phyloP scores from a whole-genome alignment of 2,113 vertebrate genomes.

The Raja brachyura region DNA sequence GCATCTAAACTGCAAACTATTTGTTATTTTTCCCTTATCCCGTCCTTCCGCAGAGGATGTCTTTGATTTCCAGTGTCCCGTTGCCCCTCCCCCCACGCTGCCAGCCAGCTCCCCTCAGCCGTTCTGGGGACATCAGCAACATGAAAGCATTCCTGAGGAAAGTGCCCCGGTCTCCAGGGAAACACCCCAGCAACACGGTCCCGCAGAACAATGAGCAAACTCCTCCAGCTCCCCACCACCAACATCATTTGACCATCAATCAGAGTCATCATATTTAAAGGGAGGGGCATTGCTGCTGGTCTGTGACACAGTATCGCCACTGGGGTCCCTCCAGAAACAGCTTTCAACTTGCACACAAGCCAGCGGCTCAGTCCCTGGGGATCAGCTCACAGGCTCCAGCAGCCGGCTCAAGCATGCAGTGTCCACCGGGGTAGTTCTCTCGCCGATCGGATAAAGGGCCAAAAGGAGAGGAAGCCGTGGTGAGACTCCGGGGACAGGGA shows the following conservation, averaged over 20 bases:
- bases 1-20: conserved; percentile 15
- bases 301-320: background rate
- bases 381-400: background rate
- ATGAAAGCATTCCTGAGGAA: conserved; percentile 81
- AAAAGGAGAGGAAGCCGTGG: background rate
- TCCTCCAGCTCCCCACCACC: conserved; percentile 58
- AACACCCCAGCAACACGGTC: conserved; percentile 75
- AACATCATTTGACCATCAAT: conserved; percentile 69
- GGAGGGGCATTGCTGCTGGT: conserved; percentile 46
- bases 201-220: conserved; percentile 62
- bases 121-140: conserved; percentile 68
- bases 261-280: conserved; percentile 65
- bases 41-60: conserved; percentile 2
- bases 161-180: conserved; percentile 73
- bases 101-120: background rate
- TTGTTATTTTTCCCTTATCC: background rate
- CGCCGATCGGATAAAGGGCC: too few species aligned
- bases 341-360: background rate
- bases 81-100: background rate
- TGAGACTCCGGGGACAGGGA: background rate
- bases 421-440: background rate
- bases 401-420: background rate
- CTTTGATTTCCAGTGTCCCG: conserved; percentile 15
- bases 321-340: background rate
- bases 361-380: background rate